A percentile compares a stretch with the other conserved stretches of the same genome.
These are phyloP conservation scores for Enteromius afrohamiltoni DNA, from an alignment of 2,797 vertebrate species.

Conservation along the genomic window DNA sequence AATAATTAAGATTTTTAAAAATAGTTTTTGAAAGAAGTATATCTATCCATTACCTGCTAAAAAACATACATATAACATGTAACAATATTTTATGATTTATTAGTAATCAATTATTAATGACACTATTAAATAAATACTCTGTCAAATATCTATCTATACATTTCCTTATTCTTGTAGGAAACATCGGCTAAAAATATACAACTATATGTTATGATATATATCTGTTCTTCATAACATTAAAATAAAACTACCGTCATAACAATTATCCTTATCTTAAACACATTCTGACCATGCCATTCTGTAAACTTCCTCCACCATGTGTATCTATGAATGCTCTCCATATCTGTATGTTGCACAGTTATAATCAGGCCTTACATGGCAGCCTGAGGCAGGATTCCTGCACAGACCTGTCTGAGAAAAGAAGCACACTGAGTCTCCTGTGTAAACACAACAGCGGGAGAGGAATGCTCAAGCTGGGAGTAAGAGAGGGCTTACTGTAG, in stretches of 20 bases:
- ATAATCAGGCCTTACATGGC: slow-evolving; percentile 81
- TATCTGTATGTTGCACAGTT: slow-evolving; percentile 16
- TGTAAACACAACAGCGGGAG: slow-evolving; percentile 57
- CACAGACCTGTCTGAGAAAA: slow-evolving; percentile 71
- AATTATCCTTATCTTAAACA: slow-evolving; percentile 17
- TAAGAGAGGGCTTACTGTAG: slow-evolving; percentile 30
- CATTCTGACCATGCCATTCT: slow-evolving; percentile 18
- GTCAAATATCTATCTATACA: neutral
- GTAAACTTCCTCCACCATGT: slow-evolving; percentile 35
- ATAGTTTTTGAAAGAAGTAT: neutral
- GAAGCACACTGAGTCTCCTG: slow-evolving; percentile 67
- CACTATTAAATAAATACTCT: neutral
- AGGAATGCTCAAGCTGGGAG: slow-evolving; percentile 46
- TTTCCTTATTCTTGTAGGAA: neutral
- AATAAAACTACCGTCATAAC: neutral
- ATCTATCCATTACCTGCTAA: too few relatives aligned
- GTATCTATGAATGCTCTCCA: slow-evolving; percentile 29
- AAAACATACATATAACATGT: too few relatives aligned
- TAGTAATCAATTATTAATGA: neutral
- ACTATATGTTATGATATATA: neutral
- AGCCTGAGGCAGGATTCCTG: slow-evolving; percentile 72
- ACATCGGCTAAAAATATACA: neutral
- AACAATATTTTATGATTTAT: neutral
- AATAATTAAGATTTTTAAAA: neutral
- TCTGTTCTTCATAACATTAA: neutral